Evolutionary conservation across 2,888 invertebrate genomes (phyloP).

Genomic region (Amaurobius ferox): DNA sequence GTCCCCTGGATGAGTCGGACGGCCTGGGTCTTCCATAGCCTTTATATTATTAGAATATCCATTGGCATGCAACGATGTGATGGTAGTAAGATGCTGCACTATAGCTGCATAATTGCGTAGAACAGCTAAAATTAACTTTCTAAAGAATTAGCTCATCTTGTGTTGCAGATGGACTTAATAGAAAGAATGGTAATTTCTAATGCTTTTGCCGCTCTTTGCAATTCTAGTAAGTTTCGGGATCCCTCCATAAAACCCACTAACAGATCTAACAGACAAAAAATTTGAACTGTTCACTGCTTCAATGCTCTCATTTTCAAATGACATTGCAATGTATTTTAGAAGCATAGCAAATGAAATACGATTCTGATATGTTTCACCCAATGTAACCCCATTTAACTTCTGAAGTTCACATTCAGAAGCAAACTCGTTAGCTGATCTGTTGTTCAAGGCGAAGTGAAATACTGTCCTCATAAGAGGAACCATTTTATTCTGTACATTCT

Average conservation of each 20-base stretch:
- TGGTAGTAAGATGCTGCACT: background rate
- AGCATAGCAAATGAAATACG: background rate
- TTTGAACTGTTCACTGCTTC: no score
- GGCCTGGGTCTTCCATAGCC: no score
- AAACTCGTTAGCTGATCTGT: background rate
- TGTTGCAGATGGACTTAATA: background rate
- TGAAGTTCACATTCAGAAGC: conserved; percentile 3
- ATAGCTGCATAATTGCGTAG: background rate
- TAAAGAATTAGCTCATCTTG: conserved; percentile 13
- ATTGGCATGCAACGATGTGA: no score
- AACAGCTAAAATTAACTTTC: background rate
- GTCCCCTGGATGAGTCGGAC: no score
- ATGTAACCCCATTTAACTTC: background rate
- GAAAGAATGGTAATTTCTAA: background rate
- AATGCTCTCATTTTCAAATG: no score
- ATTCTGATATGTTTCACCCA: conserved; percentile 5
- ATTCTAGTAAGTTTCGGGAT: conserved; percentile 9
- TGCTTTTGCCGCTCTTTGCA: conserved; percentile 10
- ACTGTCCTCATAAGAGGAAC: no score
- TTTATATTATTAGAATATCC: no score
- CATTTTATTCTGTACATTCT: no score
- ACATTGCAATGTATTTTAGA: no score
- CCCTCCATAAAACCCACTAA: background rate
- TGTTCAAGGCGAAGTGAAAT: no score
- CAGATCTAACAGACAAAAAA: background rate